Conservation (phyloP, 2,797 vertebrate species). For the Lacerta agilis region DNA sequence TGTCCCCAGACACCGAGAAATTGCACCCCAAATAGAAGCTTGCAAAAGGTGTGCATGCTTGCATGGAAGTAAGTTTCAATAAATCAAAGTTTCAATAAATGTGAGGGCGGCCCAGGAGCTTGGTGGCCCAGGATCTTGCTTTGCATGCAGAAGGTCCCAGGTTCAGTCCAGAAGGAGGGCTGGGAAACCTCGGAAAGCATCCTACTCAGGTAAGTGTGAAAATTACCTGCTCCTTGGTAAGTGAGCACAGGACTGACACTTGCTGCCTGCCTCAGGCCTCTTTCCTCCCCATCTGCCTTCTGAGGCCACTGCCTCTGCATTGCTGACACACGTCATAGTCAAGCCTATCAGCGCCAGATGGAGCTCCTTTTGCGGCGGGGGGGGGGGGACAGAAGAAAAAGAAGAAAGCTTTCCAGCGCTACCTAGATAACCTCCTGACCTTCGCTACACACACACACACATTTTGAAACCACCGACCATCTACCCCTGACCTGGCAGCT, state of each 20-base stretch:
- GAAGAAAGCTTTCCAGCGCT: conserved; percentile 9
- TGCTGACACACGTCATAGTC: background rate
- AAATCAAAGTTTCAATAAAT: too few relatives aligned
- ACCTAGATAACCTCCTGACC: conserved; percentile 48
- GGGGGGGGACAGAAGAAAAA: background rate
- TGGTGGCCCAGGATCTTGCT: too few relatives aligned
- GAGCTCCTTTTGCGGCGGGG: background rate
- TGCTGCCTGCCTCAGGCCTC: background rate
- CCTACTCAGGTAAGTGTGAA: too few relatives aligned
- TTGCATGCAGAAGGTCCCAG: too few relatives aligned
- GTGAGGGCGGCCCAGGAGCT: too few relatives aligned
- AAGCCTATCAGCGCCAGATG: conserved; percentile 10
- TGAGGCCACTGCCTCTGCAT: background rate
- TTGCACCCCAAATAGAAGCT: background rate
- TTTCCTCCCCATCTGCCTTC: background rate
- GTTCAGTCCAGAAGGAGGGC: too few relatives aligned
- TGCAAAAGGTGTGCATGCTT: background rate
- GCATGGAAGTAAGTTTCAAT: background rate
- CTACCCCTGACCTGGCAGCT: conserved; percentile 74
- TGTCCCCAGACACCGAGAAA: too few relatives aligned
- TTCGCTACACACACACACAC: conserved; percentile 15
- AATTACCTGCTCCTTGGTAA: background rate
- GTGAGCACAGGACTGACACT: background rate
- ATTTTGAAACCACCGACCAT: conserved; percentile 54
- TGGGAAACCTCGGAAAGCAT: too few relatives aligned